A percentile compares a stretch with the other conserved stretches of the same genome.
Conservation (phyloP, 2,113 vertebrate species). For the Eclectus roratus region DNA sequence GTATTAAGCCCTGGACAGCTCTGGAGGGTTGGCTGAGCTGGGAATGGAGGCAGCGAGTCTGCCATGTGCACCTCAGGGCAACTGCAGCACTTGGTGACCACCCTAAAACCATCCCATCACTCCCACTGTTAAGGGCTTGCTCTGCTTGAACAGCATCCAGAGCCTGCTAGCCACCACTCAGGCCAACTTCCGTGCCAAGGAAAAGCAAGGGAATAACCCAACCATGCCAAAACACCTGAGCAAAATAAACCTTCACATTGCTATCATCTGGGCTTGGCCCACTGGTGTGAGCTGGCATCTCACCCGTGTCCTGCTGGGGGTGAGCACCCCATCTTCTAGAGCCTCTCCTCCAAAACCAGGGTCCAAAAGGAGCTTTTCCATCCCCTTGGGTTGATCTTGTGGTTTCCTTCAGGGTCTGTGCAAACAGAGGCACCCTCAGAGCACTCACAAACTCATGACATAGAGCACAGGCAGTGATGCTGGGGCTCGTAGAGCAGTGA, state of each 20-base stretch:
- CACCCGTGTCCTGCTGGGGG: background rate
- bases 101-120: background rate
- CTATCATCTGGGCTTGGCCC: background rate
- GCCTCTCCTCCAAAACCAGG: background rate
- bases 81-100: background rate
- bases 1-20: background rate
- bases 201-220: background rate
- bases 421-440: background rate
- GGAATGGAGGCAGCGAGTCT: background rate
- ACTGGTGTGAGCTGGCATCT: background rate
- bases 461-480: background rate
- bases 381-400: background rate
- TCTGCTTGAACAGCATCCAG: background rate
- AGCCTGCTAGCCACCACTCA: background rate
- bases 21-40: background rate
- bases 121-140: background rate
- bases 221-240: background rate
- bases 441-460: background rate
- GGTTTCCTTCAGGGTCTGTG: background rate
- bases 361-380: background rate
- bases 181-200: background rate
- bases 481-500: background rate
- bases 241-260: background rate
- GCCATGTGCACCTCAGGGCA: background rate
- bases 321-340: background rate